Evolutionary conservation across 1,140 invertebrate genomes (phyloP), one percentile per base, ranked within the genome.

Genomic region (Augochlora pura): DNA sequence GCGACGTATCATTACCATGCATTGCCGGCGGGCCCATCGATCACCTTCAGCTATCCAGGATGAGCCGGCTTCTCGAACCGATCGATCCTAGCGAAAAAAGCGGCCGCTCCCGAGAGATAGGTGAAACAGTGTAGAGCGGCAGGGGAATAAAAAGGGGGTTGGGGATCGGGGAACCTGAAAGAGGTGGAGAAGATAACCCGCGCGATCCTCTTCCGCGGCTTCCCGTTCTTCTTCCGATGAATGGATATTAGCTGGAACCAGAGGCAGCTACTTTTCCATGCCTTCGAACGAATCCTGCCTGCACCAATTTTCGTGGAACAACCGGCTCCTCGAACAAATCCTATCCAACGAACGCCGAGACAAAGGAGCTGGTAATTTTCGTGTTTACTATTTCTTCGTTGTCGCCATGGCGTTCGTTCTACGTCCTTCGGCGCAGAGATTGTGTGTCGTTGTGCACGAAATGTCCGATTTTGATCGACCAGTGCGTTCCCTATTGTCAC

Each of bases 1-100:
- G 39, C 16, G 52, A 74, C 76, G 62, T 84, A 70, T 85, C 74
- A 85, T 85, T 85, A 85, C 84, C 83, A 85, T 85, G 73, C 70
- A 77, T 84, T 71, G 80, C 38, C 71, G 59, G 32, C 68, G 46
- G 57, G 23, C 60, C 67, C 83, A 85, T 85, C 84, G 84, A 85
- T 85, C 84, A 85, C 74, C 57, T 59, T 64, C 73, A 32, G 63
- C 38, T 62, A 63, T 78, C 70, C 42, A 46, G 25, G 32, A 66
- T 59, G 65, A 49, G 59, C 54, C 69, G 57, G 71, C 82, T 82
- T 38, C 57, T 71, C 67, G 39, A 70, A 80, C 49, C 57, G 82
- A 81, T 81, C 74, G 70, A 72, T 39, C 27, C 23, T n/a, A 10
- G 6, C 25, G 5, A 5, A 18, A 38, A 39, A 63, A 25, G 21